phyloP scores from a whole-genome alignment of 2,888 invertebrate species.

The Tetanocera ferruginea region DNA sequence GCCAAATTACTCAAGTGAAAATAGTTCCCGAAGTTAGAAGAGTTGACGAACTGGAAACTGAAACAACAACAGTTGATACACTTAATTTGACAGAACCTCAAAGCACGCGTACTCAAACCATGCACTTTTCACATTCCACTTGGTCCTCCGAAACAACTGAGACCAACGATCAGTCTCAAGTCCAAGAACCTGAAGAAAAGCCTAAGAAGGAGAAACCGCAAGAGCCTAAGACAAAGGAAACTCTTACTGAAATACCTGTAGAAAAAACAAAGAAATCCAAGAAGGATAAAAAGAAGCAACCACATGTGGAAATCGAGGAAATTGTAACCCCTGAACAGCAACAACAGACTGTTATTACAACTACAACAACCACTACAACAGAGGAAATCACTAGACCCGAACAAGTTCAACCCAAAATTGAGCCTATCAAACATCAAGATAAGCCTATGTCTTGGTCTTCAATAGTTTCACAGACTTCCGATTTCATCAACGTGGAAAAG shows the following conservation, averaged over 20 bases:
- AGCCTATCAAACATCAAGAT: no score
- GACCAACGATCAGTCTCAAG: neutral
- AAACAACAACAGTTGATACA: neutral
- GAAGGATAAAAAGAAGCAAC: neutral
- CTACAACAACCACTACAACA: neutral
- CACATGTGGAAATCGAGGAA: neutral
- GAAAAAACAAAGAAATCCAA: neutral
- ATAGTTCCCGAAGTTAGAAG: neutral
- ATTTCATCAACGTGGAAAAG: neutral
- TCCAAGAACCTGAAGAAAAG: neutral
- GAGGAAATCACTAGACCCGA: neutral
- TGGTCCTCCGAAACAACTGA: no score
- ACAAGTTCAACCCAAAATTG: neutral
- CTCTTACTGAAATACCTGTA: neutral
- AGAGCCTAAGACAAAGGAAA: neutral
- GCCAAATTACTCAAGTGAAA: slow-evolving; percentile 4
- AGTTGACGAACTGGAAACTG: neutral
- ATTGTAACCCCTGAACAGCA: neutral
- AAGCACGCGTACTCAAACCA: no score
- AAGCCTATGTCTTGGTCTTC: neutral
- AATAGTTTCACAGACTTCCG: neutral
- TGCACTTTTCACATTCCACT: no score
- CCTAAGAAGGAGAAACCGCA: neutral
- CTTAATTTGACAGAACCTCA: no score
- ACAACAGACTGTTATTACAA: neutral